phyloP scores from a whole-genome alignment of 1,140 invertebrate species.

The Globodera ellingtonae region DNA sequence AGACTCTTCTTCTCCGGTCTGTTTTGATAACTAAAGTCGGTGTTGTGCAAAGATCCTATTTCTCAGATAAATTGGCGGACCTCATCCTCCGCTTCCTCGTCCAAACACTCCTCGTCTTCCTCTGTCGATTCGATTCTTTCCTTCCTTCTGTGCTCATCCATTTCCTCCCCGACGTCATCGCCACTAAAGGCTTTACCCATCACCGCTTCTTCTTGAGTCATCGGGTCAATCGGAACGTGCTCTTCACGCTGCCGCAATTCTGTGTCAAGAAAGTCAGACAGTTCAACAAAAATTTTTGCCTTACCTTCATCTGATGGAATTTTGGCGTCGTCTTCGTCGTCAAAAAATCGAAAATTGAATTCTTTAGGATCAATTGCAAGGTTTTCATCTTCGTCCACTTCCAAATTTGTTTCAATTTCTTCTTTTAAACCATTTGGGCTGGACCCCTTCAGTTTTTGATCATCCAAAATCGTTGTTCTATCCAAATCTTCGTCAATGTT shows the following conservation, averaged over 20 bases:
- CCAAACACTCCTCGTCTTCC: conserved; percentile 3
- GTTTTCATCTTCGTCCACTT: conserved; percentile 2
- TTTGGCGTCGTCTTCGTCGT: conserved; percentile 27
- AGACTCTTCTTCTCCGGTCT: not conserved
- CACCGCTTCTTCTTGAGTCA: conserved; percentile 1
- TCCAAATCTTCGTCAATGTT: not conserved
- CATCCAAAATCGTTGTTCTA: not conserved
- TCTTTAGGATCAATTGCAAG: conserved; percentile 15
- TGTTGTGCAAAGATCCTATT: not conserved
- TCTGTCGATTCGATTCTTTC: not conserved
- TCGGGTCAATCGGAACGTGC: not conserved
- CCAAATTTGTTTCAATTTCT: conserved; percentile 2
- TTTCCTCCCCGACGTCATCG: conserved; percentile 17
- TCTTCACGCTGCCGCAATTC: conserved; percentile 10
- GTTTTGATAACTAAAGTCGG: not conserved
- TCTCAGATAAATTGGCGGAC: not conserved
- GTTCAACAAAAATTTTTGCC: not conserved
- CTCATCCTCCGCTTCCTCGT: not conserved
- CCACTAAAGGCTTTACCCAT: conserved; percentile 10
- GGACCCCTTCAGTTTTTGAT: not conserved
- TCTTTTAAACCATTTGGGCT: not conserved
- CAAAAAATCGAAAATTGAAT: conserved; percentile 29
- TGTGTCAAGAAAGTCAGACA: not conserved
- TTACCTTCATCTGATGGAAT: conserved; percentile 8
- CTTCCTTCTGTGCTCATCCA: not conserved